Evolutionary conservation across 2,113 vertebrate species (phyloP).

Genomic region (Gobiocypris rarus): DNA sequence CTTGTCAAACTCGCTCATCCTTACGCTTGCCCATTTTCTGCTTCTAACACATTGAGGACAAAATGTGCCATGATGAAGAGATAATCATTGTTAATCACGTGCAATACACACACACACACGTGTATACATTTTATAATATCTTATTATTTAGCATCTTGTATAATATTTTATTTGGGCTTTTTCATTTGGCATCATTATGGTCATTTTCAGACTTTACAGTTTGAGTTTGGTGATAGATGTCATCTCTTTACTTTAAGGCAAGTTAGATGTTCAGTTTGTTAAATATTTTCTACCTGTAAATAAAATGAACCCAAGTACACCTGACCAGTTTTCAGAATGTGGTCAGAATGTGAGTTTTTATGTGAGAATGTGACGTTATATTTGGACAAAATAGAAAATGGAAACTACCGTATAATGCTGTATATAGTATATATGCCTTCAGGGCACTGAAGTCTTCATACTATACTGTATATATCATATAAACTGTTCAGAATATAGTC

Average conservation of each 20-base stretch:
- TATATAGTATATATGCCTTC: neutral
- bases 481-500: constrained; percentile 4
- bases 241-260: neutral
- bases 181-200: neutral
- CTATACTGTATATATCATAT: neutral
- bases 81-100: too few species aligned
- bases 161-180: too few species aligned
- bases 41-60: too few species aligned
- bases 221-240: neutral
- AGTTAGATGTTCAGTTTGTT: neutral
- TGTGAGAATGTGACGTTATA: too few species aligned
- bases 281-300: neutral
- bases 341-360: neutral
- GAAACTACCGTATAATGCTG: neutral
- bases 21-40: too few species aligned
- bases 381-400: neutral
- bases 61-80: too few species aligned
- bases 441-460: neutral
- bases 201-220: neutral
- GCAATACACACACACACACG: too few species aligned
- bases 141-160: too few species aligned
- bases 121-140: too few species aligned
- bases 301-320: neutral
- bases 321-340: neutral
- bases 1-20: too few species aligned